Evolutionary conservation across 2,888 invertebrate genomes (phyloP).

Genomic region (Axea sp.): DNA sequence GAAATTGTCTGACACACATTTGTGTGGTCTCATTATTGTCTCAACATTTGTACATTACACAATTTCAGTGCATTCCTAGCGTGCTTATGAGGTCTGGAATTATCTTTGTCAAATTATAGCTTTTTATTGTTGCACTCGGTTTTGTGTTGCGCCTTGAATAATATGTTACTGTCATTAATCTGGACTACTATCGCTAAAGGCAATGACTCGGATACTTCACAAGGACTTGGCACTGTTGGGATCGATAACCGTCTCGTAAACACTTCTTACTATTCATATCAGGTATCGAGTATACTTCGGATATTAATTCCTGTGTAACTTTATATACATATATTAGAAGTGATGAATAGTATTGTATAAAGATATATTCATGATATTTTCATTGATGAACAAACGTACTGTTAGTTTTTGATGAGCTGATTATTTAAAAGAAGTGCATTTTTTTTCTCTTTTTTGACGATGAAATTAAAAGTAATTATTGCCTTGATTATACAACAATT

Average conservation of each 20-base stretch:
- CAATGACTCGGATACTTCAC: slow-evolving; percentile 59
- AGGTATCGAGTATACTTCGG: slow-evolving; percentile 22
- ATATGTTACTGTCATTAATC: slow-evolving; percentile 59
- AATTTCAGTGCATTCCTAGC: slow-evolving; percentile 48
- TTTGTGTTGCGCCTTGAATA: slow-evolving; percentile 56
- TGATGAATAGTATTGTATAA: slow-evolving; percentile 13
- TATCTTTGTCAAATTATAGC: slow-evolving; percentile 55
- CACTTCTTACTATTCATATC: slow-evolving; percentile 48
- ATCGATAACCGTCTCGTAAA: slow-evolving; percentile 58
- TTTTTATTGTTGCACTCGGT: slow-evolving; percentile 52
- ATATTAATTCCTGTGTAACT: slow-evolving; percentile 34
- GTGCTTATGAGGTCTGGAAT: slow-evolving; percentile 30
- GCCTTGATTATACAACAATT: too few species aligned
- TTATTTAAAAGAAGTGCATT: too few species aligned
- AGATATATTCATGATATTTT: too few species aligned
- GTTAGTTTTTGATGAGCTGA: too few species aligned
- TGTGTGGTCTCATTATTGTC: slow-evolving; percentile 24
- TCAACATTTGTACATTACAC: slow-evolving; percentile 42
- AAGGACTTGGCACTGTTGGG: slow-evolving; percentile 60
- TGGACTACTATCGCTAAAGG: slow-evolving; percentile 58
- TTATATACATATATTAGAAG: slow-evolving; percentile 30
- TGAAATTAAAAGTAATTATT: too few species aligned
- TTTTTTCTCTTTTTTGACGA: too few species aligned
- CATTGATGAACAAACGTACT: too few species aligned
- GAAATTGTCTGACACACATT: slow-evolving; percentile 7